Evolutionary conservation across 53 echinoderm and acorn worm species (phyloP), one percentile per base, ranked within the genome.

Genomic region (Astropecten irregularis): DNA sequence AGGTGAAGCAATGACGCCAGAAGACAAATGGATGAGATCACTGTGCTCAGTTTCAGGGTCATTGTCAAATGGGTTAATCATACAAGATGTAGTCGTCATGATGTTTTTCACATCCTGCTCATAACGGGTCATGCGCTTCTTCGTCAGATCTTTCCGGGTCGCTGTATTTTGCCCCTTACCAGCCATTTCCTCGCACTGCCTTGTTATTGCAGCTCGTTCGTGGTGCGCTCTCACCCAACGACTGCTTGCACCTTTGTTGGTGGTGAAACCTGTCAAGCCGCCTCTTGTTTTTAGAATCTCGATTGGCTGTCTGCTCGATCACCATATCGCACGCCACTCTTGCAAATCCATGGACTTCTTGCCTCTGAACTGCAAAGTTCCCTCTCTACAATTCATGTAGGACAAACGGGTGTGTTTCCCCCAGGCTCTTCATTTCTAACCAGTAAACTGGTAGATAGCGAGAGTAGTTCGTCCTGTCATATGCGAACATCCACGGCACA

Each of bases 251-350:
- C 77, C 82, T 40, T 16, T 67, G 20, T 82, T 81, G 16, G 68
- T 25, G 6, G 71, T 69, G 42, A 86, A 36, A n/a, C 69, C 47
- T 59, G 15, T 60, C 27, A 85, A 79, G 7, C 85, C 77, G 2
- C 81, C 90, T 22, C 11, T 54, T 27, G 85, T 84, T 67, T n/a
- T 88, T 86, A n/a, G 52, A 86, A 54, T 90, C 90, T 27, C 90
- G 19, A 73, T 90, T 90, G 14, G 38, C 62, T 15, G 90, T 90
- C 56, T 90, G 65, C 61, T 90, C 86, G 44, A 86, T 86, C 2
- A 74, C 53, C 42, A 55, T 53, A 33, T 90, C 90, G 54, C 86
- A 86, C 8, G 90, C 82, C 40, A 82, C 50, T 3, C 31, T 27
- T 50, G 86, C n/a, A 57, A 53, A 81, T 44, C 30, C 40, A 86